phyloP scores from a whole-genome alignment of 1,140 invertebrate species.

The Zaprionus tsacasi region DNA sequence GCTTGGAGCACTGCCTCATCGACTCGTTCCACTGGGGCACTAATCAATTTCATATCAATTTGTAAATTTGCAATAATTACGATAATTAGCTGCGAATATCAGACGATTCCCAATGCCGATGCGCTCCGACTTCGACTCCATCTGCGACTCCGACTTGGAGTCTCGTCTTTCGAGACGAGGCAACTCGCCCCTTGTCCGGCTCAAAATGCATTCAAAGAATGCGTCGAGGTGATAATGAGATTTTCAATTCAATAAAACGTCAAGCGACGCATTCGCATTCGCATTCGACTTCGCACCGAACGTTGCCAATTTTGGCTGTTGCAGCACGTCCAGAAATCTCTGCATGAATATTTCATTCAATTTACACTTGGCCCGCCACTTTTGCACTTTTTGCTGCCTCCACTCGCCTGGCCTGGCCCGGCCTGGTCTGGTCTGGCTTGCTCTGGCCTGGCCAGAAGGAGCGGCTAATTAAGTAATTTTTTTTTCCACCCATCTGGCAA shows the following conservation, averaged over 20 bases:
- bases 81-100: conserved; percentile 83
- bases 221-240: conserved; percentile 80
- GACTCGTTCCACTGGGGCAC: conserved; percentile 55
- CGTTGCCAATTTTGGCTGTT: conserved; percentile 68
- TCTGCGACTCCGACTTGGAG: background rate
- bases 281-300: conserved; percentile 52
- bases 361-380: conserved; percentile 65
- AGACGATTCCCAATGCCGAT: conserved; percentile 54
- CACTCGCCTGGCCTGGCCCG: conserved; percentile 21
- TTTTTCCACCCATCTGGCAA: conserved; percentile 38
- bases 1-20: conserved; percentile 5
- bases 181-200: background rate
- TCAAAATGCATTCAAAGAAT: conserved; percentile 78
- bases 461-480: conserved; percentile 80
- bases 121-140: conserved; percentile 5
- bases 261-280: conserved; percentile 41
- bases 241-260: conserved; percentile 79
- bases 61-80: conserved; percentile 84
- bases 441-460: conserved; percentile 11
- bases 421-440: too few relatives aligned
- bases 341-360: conserved; percentile 82
- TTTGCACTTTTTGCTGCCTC: conserved; percentile 25
- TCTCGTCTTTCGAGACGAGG: background rate
- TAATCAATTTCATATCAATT: conserved; percentile 84
- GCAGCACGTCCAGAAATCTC: conserved; percentile 56